These are phyloP conservation scores for Drepanosiphum platanoidis DNA, from an alignment of 2,888 invertebrate species.

Conservation along the genomic window DNA sequence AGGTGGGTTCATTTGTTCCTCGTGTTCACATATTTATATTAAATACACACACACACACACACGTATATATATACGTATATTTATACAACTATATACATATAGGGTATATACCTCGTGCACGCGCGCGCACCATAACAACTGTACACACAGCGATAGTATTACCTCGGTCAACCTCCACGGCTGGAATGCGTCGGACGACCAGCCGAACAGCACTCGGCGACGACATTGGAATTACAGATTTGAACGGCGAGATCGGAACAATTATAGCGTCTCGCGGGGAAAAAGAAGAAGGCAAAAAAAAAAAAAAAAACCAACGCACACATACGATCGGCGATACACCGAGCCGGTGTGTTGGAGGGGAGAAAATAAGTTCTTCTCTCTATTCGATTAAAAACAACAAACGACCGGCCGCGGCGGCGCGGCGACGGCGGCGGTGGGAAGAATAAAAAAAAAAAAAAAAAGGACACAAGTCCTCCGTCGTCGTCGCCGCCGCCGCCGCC, in stretches of 20 bases:
- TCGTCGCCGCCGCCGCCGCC: conserved; percentile 18
- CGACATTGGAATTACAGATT: conserved; percentile 55
- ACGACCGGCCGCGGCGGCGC: conserved; percentile 1
- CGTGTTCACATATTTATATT: not conserved
- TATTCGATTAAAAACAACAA: conserved; percentile 30
- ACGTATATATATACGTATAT: not conserved
- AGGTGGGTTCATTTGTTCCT: not conserved
- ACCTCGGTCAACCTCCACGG: not conserved
- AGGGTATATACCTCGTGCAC: not conserved
- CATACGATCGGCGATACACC: not conserved
- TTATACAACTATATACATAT: not conserved
- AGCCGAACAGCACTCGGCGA: conserved; percentile 2
- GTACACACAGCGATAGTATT: not conserved
- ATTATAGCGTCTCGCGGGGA: not conserved
- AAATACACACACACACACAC: not conserved
- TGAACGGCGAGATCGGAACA: conserved; percentile 48
- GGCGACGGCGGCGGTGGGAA: conserved; percentile 8
- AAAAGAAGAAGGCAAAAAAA: not conserved
- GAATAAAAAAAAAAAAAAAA: conserved; percentile 12
- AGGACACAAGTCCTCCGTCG: conserved; percentile 22
- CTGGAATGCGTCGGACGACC: conserved; percentile 34
- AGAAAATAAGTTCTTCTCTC: not conserved
- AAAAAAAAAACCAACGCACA: not conserved
- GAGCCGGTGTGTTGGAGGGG: not conserved
- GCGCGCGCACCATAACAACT: not conserved